Percentiles rank a stretch among this genome's conserved stretches.
Conservation (phyloP, 92 coral and sea anemone genomes). For the Umimayanthus chanpuru region DNA sequence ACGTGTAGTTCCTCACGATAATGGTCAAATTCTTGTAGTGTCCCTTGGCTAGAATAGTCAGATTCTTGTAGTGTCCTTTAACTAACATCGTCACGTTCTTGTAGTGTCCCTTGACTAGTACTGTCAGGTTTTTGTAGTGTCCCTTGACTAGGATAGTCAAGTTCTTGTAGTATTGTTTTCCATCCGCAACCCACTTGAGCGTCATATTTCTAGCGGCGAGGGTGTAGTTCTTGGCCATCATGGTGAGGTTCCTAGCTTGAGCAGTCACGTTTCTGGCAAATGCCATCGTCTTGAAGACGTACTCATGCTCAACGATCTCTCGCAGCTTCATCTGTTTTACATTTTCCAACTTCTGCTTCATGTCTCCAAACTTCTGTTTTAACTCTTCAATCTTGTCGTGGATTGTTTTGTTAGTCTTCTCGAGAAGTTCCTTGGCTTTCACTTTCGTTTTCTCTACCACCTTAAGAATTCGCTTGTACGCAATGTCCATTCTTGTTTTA, state of each 20-base stretch:
- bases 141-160: conserved; percentile 41
- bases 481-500: conserved; percentile 42
- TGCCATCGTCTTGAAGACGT: conserved; percentile 71
- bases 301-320: conserved; percentile 82
- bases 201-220: conserved; percentile 67
- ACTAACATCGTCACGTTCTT: conserved; percentile 18
- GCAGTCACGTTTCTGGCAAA: conserved; percentile 69
- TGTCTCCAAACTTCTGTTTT: conserved; percentile 23
- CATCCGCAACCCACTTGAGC: conserved; percentile 66
- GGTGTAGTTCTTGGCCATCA: conserved; percentile 57
- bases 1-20: conserved; percentile 57
- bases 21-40: conserved; percentile 31
- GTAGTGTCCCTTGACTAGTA: conserved; percentile 21
- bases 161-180: conserved; percentile 75
- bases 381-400: conserved; percentile 51
- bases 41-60: conserved; percentile 17
- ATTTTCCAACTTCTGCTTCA: conserved; percentile 64
- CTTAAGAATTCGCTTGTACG: conserved; percentile 35
- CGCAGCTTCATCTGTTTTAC: conserved; percentile 82
- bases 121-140: conserved; percentile 15
- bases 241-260: conserved; percentile 56
- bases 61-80: conserved; percentile 27
- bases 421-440: conserved; percentile 50
- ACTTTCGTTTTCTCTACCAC: conserved; percentile 47
- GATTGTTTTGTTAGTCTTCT: conserved; percentile 53